Conservation (phyloP, 2,797 vertebrate genomes). For the Lithobates pipiens region DNA sequence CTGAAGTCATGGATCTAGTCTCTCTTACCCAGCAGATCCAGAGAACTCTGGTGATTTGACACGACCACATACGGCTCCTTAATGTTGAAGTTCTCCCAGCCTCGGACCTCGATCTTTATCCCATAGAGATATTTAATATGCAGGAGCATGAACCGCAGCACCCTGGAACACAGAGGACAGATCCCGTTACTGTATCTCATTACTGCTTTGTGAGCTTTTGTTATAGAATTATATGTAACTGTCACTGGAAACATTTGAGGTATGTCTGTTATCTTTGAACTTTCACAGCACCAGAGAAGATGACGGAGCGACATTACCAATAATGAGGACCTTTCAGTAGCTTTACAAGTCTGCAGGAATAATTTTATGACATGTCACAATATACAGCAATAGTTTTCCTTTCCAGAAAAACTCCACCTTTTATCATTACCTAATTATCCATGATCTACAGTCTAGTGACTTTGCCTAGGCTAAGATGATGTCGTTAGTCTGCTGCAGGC, state of each 20-base stretch:
- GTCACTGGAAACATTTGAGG: not conserved
- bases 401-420: too few relatives aligned
- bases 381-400: too few relatives aligned
- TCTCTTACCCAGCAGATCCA: conserved; percentile 76
- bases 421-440: too few relatives aligned
- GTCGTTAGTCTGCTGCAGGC: too few relatives aligned
- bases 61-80: conserved; percentile 77
- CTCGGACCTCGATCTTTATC: conserved; percentile 77
- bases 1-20: not conserved
- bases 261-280: too few relatives aligned
- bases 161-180: conserved; percentile 62
- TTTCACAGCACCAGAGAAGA: too few relatives aligned
- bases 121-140: conserved; percentile 79
- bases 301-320: too few relatives aligned
- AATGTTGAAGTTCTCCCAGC: conserved; percentile 75
- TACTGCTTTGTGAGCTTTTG: not conserved
- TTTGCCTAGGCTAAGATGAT: too few relatives aligned
- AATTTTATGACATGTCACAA: too few relatives aligned
- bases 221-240: not conserved
- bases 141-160: conserved; percentile 74
- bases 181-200: not conserved
- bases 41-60: conserved; percentile 80
- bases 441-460: too few relatives aligned
- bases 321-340: too few relatives aligned
- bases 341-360: too few relatives aligned